A percentile compares a stretch with the other conserved stretches of the same genome.
Conservation (phyloP, 1,140 invertebrate genomes). For the Rhynchophorus ferrugineus region DNA sequence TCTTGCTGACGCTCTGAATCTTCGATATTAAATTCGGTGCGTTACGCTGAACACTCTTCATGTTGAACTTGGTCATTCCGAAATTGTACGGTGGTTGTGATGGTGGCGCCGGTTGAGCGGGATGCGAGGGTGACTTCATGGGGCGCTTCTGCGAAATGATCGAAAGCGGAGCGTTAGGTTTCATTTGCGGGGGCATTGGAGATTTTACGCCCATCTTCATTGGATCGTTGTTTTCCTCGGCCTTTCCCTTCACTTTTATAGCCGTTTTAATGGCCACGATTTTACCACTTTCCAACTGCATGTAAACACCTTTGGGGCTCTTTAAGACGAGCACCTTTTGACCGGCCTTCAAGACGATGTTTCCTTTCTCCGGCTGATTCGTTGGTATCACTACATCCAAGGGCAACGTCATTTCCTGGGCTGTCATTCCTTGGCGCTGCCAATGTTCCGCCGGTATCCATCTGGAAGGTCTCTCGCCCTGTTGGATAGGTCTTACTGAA, state of each 20-base stretch:
- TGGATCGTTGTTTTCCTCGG: slow-evolving; percentile 38
- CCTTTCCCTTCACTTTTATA: slow-evolving; percentile 59
- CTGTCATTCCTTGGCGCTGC: slow-evolving; percentile 87
- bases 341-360: slow-evolving; percentile 82
- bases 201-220: slow-evolving; percentile 12
- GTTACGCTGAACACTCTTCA: slow-evolving; percentile 39
- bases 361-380: slow-evolving; percentile 76
- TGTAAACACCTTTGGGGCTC: slow-evolving; percentile 91
- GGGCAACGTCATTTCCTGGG: slow-evolving; percentile 87
- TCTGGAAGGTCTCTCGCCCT: slow-evolving; percentile 25
- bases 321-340: slow-evolving; percentile 91
- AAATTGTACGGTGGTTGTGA: slow-evolving; percentile 31
- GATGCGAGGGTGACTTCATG: slow-evolving; percentile 38
- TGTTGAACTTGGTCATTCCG: slow-evolving; percentile 33
- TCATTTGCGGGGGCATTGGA: slow-evolving; percentile 48
- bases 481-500: slow-evolving; percentile 49
- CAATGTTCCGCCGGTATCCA: slow-evolving; percentile 84
- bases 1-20: slow-evolving; percentile 29
- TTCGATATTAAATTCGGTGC: slow-evolving; percentile 35
- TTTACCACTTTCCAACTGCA: slow-evolving; percentile 91
- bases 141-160: slow-evolving; percentile 48
- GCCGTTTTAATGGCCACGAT: slow-evolving; percentile 88
- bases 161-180: slow-evolving; percentile 58
- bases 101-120: no score
- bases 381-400: slow-evolving; percentile 91